These are phyloP conservation scores for Numenius phaeopus DNA, from an alignment of 2,797 vertebrate genomes.

Conservation along the genomic window DNA sequence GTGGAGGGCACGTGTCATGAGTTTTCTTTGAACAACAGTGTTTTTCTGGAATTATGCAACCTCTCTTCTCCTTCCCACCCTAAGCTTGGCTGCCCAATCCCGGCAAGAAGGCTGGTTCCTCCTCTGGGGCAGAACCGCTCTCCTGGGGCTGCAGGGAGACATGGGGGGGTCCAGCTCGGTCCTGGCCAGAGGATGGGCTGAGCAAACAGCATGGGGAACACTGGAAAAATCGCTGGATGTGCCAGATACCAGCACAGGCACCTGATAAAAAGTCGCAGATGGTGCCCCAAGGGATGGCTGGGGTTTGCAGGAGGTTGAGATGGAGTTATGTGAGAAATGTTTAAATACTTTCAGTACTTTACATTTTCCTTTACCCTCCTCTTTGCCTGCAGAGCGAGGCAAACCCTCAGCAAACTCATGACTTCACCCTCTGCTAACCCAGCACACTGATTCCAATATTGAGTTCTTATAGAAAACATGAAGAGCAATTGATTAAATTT, in stretches of 20 bases:
- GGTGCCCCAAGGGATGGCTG: not conserved
- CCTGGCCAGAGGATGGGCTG: not conserved
- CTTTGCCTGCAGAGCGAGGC: not conserved
- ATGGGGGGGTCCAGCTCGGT: rapidly evolving
- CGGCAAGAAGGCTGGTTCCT: not conserved
- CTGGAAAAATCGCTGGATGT: rapidly evolving
- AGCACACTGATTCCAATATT: not conserved
- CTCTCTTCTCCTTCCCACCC: not conserved
- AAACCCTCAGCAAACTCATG: not conserved
- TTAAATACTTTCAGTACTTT: not conserved
- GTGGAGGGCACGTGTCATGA: not conserved
- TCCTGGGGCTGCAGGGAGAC: not conserved
- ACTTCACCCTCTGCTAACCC: not conserved
- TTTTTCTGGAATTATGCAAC: not conserved
- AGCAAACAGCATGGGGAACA: not conserved
- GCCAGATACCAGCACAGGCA: not conserved
- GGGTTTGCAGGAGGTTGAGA: not conserved
- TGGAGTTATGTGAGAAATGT: not conserved
- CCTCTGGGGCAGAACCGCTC: rapidly evolving
- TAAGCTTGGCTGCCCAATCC: not conserved
- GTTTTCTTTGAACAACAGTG: not conserved
- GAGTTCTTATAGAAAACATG: not conserved
- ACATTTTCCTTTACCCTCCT: not conserved
- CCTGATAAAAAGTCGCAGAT: not conserved
- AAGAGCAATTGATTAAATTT: not conserved